Base-by-base conservation (phyloP, 2,888 invertebrate genomes). In the Tenthredo scrophulariae region DNA sequence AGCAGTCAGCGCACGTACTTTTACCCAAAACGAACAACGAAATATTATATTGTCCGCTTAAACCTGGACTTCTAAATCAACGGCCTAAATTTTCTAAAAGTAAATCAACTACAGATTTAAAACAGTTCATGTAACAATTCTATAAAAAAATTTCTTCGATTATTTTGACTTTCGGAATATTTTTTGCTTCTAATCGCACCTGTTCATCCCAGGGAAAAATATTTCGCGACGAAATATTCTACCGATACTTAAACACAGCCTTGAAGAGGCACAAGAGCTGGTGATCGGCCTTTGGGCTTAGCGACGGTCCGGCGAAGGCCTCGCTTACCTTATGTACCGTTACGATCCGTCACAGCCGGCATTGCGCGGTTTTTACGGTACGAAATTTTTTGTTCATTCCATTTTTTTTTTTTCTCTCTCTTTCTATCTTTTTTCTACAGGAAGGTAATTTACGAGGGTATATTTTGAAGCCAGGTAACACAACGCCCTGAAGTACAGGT, bases 1-100 rank as follows among this genome's bases (percentile, higher is more conserved):
- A 84, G 86, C 88, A 90, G 86, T 87, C 90, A 85, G 84, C 75
- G 90, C 90, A 90, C 90, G 90, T 90, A 89, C 88, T 89, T 89
- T 89, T 88, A 86, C 85, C 89, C 88, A 89, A 90, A 91, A 91
- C 88, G 87, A 90, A 86, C 87, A 89, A 87, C 86, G 86, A 87
- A 89, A 90, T 88, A 88, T 83, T 43, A 70, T 50, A 70, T 83
- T 74, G 72, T 74, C 43, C 22, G 29, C 33, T 33, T 43, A 43
- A 74, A 43, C 72, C 43, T 22, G 43, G 22, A 74, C 72, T 74
- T 74, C 40, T 43, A 43, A 37, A 74, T 74, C 43, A 74, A 74
- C 72, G 29, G 33, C 18, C 33, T 26, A 6, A 33, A 29, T 67
- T 67, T 67, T 67, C 67, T 1, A 13, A 1, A 33, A 33, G 33